Conservation (phyloP, 2,888 invertebrate species). For the Cryptus armator region DNA sequence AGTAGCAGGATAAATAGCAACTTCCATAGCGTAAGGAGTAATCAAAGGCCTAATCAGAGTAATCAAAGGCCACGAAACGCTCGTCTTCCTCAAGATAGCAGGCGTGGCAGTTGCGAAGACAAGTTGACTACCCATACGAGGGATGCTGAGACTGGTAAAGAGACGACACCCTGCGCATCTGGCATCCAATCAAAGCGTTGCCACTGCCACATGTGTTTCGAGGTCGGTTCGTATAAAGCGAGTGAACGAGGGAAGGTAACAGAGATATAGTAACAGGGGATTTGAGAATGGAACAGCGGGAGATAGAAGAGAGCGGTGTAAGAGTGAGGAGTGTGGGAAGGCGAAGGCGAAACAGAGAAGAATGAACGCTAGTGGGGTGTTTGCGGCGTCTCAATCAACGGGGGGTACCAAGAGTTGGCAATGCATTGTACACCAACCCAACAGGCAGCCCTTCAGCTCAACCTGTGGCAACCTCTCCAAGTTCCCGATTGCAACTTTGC, state of each 20-base stretch:
- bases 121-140: conserved; percentile 9
- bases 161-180: not conserved
- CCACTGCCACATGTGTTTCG: conserved; percentile 11
- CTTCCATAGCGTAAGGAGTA: not conserved
- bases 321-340: conserved; percentile 6
- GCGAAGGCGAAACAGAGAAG: not conserved
- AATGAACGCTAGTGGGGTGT: not conserved
- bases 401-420: not conserved
- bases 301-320: not conserved
- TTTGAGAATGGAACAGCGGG: conserved; percentile 10
- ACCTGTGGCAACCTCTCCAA: conserved; percentile 13
- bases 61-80: not conserved
- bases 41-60: not conserved
- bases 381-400: conserved; percentile 16
- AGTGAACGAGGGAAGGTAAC: not conserved
- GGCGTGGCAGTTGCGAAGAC: not conserved
- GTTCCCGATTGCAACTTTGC: not conserved
- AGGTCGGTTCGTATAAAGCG: not conserved
- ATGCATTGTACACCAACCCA: not conserved
- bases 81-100: not conserved
- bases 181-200: conserved; percentile 24
- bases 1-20: not conserved
- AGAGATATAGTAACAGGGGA: conserved; percentile 23
- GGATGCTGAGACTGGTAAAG: not conserved
- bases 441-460: not conserved